Evolutionary conservation across 2,797 vertebrate species (phyloP).

Genomic region (Diplodus puntazzo): DNA sequence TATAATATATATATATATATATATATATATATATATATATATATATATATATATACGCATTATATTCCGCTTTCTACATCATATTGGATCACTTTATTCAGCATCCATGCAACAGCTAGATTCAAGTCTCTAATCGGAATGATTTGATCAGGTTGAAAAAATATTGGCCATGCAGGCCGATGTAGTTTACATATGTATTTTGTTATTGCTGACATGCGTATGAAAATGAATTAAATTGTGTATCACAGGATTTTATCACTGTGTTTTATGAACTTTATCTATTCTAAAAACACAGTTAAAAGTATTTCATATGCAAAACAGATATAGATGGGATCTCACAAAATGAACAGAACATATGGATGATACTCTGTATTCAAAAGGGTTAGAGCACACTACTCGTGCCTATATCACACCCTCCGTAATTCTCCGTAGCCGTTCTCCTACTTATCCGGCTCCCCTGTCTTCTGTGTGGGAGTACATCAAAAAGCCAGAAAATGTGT

Average conservation of each 20-base stretch:
- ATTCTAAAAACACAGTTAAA: not conserved
- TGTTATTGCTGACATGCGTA: not conserved
- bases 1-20: no score
- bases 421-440: not conserved
- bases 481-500: constrained; percentile 2
- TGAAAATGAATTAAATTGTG: not conserved
- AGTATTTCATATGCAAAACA: not conserved
- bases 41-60: no score
- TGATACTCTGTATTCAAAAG: not conserved
- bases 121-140: no score
- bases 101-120: no score
- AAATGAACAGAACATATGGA: not conserved
- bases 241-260: not conserved
- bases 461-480: constrained; percentile 1
- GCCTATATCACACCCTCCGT: not conserved
- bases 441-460: not conserved
- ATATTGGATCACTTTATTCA: no score
- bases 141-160: no score
- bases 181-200: not conserved
- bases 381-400: not conserved
- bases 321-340: no score
- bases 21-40: no score
- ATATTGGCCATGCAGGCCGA: no score
- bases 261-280: not conserved
- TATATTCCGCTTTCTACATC: no score